phyloP scores from a whole-genome alignment of 1,140 invertebrate species.

The Diabrotica virgifera region DNA sequence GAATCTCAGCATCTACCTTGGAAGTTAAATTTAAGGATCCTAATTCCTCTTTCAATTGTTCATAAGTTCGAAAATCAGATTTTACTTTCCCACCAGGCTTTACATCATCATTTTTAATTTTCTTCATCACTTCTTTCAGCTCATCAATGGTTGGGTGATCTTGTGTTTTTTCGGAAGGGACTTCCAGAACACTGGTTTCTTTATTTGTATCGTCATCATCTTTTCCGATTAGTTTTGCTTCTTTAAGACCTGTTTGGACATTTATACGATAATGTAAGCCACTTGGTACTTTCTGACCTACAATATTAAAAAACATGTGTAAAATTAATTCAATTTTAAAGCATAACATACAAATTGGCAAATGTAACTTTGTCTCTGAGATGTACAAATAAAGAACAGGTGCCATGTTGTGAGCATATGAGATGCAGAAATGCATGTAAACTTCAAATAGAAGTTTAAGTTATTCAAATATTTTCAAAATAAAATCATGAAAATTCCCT shows the following conservation, averaged over 20 bases:
- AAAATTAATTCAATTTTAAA: background rate
- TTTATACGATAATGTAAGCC: constrained; percentile 75
- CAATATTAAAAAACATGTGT: constrained; percentile 28
- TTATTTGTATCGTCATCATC: constrained; percentile 49
- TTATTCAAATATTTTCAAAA: no score
- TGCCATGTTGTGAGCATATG: no score
- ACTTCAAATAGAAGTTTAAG: no score
- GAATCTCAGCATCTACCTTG: constrained; percentile 66
- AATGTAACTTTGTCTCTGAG: background rate
- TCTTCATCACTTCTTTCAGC: constrained; percentile 45
- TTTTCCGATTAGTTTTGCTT: constrained; percentile 65
- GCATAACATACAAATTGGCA: no score
- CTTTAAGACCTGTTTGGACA: constrained; percentile 66
- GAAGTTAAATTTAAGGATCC: constrained; percentile 59
- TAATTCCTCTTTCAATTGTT: constrained; percentile 67
- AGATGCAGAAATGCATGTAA: no score
- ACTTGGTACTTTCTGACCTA: constrained; percentile 67
- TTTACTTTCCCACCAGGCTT: constrained; percentile 34
- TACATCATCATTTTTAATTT: constrained; percentile 43
- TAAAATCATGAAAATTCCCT: no score
- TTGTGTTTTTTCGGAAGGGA: constrained; percentile 23
- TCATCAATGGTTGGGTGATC: constrained; percentile 32
- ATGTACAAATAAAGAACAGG: no score
- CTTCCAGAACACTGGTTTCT: constrained; percentile 33
- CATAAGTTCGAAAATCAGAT: constrained; percentile 52